Evolutionary conservation across 2,113 vertebrate genomes (phyloP), one percentile per base, ranked within the genome.

Genomic region (Indri indri): DNA sequence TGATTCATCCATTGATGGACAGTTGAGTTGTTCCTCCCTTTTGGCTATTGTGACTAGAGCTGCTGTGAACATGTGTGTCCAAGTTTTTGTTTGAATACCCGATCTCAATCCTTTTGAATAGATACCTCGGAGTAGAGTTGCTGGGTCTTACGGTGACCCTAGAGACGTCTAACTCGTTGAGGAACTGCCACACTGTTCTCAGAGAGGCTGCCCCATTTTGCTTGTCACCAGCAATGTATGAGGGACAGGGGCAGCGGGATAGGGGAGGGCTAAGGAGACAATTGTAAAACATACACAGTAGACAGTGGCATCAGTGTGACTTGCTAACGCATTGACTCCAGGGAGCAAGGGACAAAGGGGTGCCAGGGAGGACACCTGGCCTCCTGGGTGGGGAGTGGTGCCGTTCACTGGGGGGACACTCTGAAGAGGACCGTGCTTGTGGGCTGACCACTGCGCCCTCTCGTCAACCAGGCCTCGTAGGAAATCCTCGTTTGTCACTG

Each of bases 311-410:
- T 10, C 40, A 2, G 0, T 18, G 13, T 3, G 40, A 40, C 50
- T 59, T 25, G 93, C 37, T 3, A 18, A 9, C 9, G 32, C 30
- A 3, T 54, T 30, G 88, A 16, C 68, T 18, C 14, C 9, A n/a
- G n/a, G 40, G 42, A 42, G 50, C 1, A 4, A 68, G 54, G 37
- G 57, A 13, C 22, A 22, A 54, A 63, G 40, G n/a, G 13, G 11
- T 18, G 27, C 12, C 77, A 42, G 34, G 54, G 27, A 32, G 23
- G 50, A 3, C 1, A 3, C 37, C 50, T 22, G 22, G 18, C 77
- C 25, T 61, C 50, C 5, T 0, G 6, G 25, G 22, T 16, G 2
- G 40, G 18, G 5, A 42, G 45, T 2, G 22, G n/a, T 59, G 6
- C 20, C 70, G 9, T 23, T 30, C 18, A 0, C 40, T 8, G 34